phyloP scores from a whole-genome alignment of 1,140 invertebrate genomes.

The Drosophila truncata region DNA sequence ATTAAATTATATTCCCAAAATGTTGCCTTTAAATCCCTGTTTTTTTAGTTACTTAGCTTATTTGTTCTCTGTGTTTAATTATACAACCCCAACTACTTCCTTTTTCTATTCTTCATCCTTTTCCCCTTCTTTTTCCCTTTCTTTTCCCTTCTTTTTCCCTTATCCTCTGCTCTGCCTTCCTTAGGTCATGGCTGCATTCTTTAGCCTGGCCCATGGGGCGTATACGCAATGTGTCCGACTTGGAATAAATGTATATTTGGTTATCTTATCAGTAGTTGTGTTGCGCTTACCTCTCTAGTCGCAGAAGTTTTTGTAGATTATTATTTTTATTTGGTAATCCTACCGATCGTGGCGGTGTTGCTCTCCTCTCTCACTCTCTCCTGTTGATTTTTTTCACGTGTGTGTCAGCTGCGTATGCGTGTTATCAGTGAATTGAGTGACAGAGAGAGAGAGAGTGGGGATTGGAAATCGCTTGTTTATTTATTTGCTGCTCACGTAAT shows the following conservation, averaged over 20 bases:
- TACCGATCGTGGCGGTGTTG: constrained; percentile 10
- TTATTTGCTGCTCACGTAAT: constrained; percentile 56
- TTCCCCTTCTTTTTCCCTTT: not conserved
- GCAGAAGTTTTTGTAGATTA: not conserved
- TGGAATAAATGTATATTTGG: constrained; percentile 12
- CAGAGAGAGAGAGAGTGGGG: not conserved
- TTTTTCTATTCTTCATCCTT: not conserved
- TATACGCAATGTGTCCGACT: constrained; percentile 35
- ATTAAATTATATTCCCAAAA: not conserved
- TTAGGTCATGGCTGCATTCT: constrained; percentile 23
- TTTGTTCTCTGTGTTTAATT: not conserved
- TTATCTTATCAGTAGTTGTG: constrained; percentile 40
- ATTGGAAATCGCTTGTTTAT: constrained; percentile 37
- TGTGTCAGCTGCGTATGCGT: not conserved
- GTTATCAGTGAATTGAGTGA: constrained; percentile 29
- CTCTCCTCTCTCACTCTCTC: constrained; percentile 15
- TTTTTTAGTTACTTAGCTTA: not conserved
- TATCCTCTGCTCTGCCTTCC: not conserved
- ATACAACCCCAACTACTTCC: not conserved
- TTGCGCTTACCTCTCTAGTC: constrained; percentile 33
- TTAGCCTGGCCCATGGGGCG: constrained; percentile 13
- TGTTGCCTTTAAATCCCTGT: not conserved
- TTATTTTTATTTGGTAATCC: constrained; percentile 32
- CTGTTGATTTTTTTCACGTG: constrained; percentile 1
- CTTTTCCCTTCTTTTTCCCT: no score